Evolutionary conservation across 2,888 invertebrate genomes (phyloP), one percentile per base, ranked within the genome.

Genomic region (Agrotis exclamationis): DNA sequence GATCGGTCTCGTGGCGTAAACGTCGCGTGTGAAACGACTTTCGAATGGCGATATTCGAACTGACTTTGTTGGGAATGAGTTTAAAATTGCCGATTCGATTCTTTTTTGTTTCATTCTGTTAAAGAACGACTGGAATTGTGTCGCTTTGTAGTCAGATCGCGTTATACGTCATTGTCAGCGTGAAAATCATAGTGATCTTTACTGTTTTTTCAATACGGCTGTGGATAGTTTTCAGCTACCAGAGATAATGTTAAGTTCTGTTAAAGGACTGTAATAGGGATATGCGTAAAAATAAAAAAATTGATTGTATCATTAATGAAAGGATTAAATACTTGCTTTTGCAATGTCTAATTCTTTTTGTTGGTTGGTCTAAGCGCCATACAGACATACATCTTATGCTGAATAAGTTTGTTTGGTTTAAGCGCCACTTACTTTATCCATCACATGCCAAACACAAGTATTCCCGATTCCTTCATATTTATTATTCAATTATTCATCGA

Each of bases 1-100:
- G 85, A 86, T 84, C 74, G 70, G 39, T 28, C 65, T 54, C 72
- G 82, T 74, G 63, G 79, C 74, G 81, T 86, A 82, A 87, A 87
- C 58, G 76, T 79, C 66, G 75, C 76, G 70, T 69, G 83, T 68
- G 82, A 59, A 80, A 79, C 70, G 64, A 72, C 51, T 45, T 54
- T 48, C 63, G 48, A 39, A 63, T 44, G 20, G 22, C 53, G 64
- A 78, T 65, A 66, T 73, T 28, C 63, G 66, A 45, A 56, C 54
- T 28, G 63, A 77, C 53, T 81, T 81, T 64, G 66, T 72, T 62
- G 18, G 77, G 53, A 58, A 81, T 67, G 62, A 76, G 57, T 79
- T 76, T 62, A 62, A 77, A 79, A 81, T 64, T 28, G 28, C 16
- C 48, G 56, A 9, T 14, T 57, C 48, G 56, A 9, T 14, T 62